phyloP scores from a whole-genome alignment of 2,888 invertebrate genomes.

The Chrysina gloriosa region DNA sequence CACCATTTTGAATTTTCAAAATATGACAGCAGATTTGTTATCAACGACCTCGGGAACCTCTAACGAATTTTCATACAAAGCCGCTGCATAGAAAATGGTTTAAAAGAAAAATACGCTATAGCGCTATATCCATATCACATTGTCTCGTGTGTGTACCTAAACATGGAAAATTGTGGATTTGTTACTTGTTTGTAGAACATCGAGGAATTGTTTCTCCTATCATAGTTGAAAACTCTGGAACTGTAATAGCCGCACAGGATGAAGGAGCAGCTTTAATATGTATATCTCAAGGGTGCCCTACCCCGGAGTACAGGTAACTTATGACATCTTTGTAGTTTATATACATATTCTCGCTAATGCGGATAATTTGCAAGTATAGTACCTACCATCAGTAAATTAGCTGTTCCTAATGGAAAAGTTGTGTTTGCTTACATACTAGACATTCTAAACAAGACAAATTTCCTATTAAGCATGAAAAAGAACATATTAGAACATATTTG shows the following conservation, averaged over 20 bases:
- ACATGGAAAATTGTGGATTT: no score
- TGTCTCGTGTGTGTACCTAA: neutral
- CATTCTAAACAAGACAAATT: neutral
- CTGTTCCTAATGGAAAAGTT: conserved; percentile 14
- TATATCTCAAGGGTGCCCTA: conserved; percentile 82
- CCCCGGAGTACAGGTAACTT: conserved; percentile 80
- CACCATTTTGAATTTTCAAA: no score
- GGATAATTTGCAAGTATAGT: conserved; percentile 2
- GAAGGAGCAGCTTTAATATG: conserved; percentile 81
- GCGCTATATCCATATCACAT: no score
- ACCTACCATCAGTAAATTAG: conserved; percentile 17
- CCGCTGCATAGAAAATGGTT: no score
- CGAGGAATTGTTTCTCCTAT: conserved; percentile 78
- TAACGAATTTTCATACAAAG: no score
- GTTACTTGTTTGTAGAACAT: conserved; percentile 73
- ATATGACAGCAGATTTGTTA: no score
- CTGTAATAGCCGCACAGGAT: conserved; percentile 78
- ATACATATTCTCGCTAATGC: conserved; percentile 15
- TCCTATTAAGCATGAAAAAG: neutral
- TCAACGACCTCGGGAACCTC: no score
- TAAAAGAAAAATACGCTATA: no score
- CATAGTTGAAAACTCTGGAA: conserved; percentile 77
- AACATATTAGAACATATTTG: no score
- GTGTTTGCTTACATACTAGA: neutral
- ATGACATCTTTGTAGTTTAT: conserved; percentile 14